phyloP scores from a whole-genome alignment of 2,797 vertebrate genomes.

The Balearica regulorum region DNA sequence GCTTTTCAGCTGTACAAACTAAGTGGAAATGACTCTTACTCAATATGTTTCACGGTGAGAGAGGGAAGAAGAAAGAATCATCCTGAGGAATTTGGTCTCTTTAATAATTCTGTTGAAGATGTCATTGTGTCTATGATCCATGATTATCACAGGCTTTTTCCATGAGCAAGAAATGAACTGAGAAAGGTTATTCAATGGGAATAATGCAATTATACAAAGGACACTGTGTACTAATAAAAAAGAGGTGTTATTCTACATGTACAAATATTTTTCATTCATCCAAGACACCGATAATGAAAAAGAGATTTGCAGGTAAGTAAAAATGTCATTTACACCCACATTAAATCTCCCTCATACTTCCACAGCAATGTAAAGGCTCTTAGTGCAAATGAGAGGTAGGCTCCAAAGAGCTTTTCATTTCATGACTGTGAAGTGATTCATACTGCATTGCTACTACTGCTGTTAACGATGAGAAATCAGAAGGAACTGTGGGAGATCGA shows the following conservation, averaged over 20 bases:
- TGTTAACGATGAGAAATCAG: neutral
- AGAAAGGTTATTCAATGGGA: neutral
- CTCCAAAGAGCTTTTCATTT: neutral
- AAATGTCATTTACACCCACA: neutral
- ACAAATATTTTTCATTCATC: conserved; percentile 13
- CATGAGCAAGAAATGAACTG: neutral
- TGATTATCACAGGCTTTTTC: neutral
- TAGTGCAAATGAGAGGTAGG: neutral
- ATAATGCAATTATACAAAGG: neutral
- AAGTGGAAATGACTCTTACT: neutral
- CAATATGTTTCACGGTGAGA: neutral
- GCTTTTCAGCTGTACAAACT: neutral
- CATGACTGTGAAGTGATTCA: neutral
- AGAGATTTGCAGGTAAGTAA: neutral
- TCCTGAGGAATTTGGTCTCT: neutral
- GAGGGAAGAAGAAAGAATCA: neutral
- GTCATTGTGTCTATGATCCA: neutral
- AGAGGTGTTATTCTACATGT: neutral
- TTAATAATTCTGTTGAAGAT: neutral
- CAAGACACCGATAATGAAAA: neutral
- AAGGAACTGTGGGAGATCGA: neutral
- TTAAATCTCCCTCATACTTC: neutral
- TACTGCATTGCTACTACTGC: neutral
- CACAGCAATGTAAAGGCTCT: neutral
- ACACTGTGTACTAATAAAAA: neutral